Evolutionary conservation across 2,888 invertebrate species (phyloP).

Genomic region (Meiosimyza platycephala): DNA sequence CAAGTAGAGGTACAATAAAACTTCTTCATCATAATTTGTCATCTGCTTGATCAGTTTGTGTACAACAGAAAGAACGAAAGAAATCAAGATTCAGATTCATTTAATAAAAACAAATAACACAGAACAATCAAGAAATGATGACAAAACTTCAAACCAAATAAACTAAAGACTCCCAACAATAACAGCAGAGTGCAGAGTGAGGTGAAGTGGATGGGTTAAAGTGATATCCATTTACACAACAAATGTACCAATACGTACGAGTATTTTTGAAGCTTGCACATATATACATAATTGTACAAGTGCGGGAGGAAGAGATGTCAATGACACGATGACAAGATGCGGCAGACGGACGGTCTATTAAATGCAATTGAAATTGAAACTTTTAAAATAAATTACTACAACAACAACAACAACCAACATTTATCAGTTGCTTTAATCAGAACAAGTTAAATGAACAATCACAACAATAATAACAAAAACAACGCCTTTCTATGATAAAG

Average conservation of each 20-base stretch:
- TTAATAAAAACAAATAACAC: conserved; percentile 4
- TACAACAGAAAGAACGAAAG: background rate
- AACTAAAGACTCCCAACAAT: conserved; percentile 7
- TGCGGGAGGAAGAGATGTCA: conserved; percentile 23
- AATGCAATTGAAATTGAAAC: too few relatives aligned
- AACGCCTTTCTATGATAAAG: background rate
- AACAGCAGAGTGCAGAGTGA: background rate
- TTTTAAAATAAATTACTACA: too few relatives aligned
- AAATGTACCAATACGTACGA: too few relatives aligned
- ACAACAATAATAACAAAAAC: conserved; percentile 20
- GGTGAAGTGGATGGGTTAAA: background rate
- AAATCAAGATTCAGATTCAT: conserved; percentile 8
- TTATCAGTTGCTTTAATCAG: conserved; percentile 26
- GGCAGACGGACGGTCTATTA: too few relatives aligned
- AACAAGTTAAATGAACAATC: conserved; percentile 13
- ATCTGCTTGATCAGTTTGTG: conserved; percentile 20
- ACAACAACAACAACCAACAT: background rate
- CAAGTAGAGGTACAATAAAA: background rate
- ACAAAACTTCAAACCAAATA: background rate
- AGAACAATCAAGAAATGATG: conserved; percentile 20
- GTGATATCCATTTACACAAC: too few relatives aligned
- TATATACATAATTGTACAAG: background rate
- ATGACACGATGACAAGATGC: conserved; percentile 22
- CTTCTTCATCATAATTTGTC: conserved; percentile 13
- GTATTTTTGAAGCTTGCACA: background rate